Evolutionary conservation across 2,113 vertebrate genomes (phyloP), one percentile per base, ranked within the genome.

Genomic region (Machaerirhynchus nigripectus): DNA sequence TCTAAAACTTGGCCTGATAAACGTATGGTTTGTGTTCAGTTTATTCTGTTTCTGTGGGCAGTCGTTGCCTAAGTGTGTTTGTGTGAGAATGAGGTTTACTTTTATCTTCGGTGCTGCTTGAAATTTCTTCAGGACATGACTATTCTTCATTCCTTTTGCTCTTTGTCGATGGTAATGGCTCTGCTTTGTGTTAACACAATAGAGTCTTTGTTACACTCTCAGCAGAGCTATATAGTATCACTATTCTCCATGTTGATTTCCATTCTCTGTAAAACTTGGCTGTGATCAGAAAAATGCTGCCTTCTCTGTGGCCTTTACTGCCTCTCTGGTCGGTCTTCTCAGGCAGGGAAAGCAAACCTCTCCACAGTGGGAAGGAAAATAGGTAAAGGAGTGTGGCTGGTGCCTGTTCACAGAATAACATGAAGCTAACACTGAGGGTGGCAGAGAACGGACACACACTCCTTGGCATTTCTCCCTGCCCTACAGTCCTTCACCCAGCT

Each of bases 61-160:
- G 65, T 71, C 13, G 3, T 61, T 2, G 8, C 50, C 53, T 65
- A 84, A 81, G 42, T 67, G 33, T 61, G 69, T 83, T 76, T 79
- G 7, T 82, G 40, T 31, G 18, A 74, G 67, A 79, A 63, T 80
- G 50, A 85, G 35, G 50, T 74, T 87, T 87, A 85, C 87, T 96
- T 88, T 78, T 42, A 70, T 83, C 71, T 77, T 65, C 83, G 37
- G 13, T 94, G 24, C 70, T 63, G 18, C 46, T 42, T 85, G 75
- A 91, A 93, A 96, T 96, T 83, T 89, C 95, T 95, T 83, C 70
- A 70, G 95, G 94, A 80, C 87, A 93, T 70, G 33, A 53, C 78
- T 83, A 4, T 82, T 89, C 63, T 91, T 93, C 63, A 76, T 88
- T 94, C 70, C 74, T 85, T 87, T 87, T 75, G n/a, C 80, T 91